These are phyloP conservation scores for Elegia similella DNA, from an alignment of 2,888 invertebrate genomes.

Conservation along the genomic window DNA sequence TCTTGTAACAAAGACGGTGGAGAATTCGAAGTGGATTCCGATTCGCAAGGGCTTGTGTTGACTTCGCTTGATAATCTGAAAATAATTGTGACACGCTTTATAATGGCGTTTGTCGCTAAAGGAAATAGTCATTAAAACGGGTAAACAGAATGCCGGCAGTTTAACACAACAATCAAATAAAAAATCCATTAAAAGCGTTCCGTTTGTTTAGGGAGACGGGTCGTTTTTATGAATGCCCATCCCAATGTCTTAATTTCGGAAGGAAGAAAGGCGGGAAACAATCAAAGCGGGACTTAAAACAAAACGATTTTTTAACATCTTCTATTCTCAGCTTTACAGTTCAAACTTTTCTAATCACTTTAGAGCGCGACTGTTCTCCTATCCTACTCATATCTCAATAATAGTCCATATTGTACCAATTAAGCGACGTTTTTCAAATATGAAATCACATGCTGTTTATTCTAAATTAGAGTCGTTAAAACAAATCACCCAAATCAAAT, in stretches of 20 bases:
- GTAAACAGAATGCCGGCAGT: constrained; percentile 34
- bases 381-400: constrained; percentile 23
- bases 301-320: constrained; percentile 20
- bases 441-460: constrained; percentile 57
- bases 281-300: constrained; percentile 31
- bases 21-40: constrained; percentile 83
- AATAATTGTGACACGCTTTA: constrained; percentile 24
- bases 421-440: constrained; percentile 47
- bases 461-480: constrained; percentile 63
- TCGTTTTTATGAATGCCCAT: constrained; percentile 46
- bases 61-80: constrained; percentile 72
- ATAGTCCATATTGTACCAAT: constrained; percentile 56
- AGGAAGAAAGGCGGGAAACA: constrained; percentile 35
- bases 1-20: constrained; percentile 75
- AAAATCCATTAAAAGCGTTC: constrained; percentile 42
- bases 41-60: constrained; percentile 82
- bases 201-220: constrained; percentile 42
- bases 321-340: constrained; percentile 1
- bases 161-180: constrained; percentile 44
- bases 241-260: constrained; percentile 56
- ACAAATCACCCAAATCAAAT: constrained; percentile 61
- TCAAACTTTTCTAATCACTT: not conserved
- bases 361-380: not conserved
- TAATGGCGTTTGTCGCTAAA: constrained; percentile 27
- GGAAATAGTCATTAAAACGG: constrained; percentile 27